Evolutionary conservation across 1,140 invertebrate genomes (phyloP).

Genomic region (Pollicipes pollicipes): DNA sequence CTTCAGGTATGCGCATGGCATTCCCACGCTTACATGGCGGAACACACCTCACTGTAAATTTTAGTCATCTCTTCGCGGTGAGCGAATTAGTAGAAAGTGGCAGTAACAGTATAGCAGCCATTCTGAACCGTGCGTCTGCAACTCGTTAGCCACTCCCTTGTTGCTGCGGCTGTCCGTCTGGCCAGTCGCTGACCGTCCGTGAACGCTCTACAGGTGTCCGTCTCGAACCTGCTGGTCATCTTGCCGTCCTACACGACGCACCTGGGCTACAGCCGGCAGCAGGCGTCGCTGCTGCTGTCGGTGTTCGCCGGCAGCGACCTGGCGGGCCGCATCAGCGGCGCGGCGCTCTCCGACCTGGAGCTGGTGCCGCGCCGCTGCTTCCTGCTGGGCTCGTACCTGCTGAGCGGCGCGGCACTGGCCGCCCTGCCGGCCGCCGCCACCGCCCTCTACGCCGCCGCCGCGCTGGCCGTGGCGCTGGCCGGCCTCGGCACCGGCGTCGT

Average conservation of each 20-base stretch:
- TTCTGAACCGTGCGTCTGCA: no score
- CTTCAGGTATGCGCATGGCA: no score
- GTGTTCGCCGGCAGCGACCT: slow-evolving; percentile 59
- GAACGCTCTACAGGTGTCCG: background rate
- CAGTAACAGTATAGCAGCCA: no score
- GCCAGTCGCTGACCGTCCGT: no score
- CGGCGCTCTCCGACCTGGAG: slow-evolving; percentile 52
- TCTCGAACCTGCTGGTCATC: slow-evolving; percentile 56
- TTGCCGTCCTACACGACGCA: slow-evolving; percentile 51
- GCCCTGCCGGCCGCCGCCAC: slow-evolving; percentile 39
- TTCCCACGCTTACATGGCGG: no score
- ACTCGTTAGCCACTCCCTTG: no score
- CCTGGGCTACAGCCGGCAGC: slow-evolving; percentile 45
- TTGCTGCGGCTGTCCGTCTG: no score
- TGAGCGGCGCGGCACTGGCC: slow-evolving; percentile 52
- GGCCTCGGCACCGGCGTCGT: slow-evolving; percentile 68
- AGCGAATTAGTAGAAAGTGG: no score
- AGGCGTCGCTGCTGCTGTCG: slow-evolving; percentile 48
- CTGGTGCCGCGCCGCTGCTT: slow-evolving; percentile 57
- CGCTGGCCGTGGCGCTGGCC: slow-evolving; percentile 50
- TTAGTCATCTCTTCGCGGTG: no score
- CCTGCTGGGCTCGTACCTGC: slow-evolving; percentile 51
- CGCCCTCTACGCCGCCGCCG: slow-evolving; percentile 30
- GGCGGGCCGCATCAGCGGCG: slow-evolving; percentile 58
- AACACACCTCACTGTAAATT: no score